Percentiles rank a stretch among this genome's conserved stretches.
Evolutionary conservation across 2,113 vertebrate genomes (phyloP).

Genomic region (Catharus minimus): DNA sequence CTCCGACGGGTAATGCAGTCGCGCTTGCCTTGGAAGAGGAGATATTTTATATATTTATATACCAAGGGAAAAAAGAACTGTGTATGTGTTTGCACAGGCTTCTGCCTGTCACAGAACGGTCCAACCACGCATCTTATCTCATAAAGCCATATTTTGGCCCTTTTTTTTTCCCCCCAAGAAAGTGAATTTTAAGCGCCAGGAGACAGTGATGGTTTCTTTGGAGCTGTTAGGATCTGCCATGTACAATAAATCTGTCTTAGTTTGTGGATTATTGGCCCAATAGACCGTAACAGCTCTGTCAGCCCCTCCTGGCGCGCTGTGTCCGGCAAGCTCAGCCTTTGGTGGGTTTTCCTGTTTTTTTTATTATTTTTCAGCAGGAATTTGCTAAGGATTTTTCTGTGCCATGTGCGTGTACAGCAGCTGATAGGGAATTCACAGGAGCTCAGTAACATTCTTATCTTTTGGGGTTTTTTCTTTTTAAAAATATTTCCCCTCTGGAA

Average conservation of each 20-base stretch:
- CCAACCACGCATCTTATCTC: slow-evolving; percentile 50
- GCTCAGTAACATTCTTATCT: not conserved
- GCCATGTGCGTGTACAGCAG: not conserved
- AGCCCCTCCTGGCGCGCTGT: slow-evolving; percentile 53
- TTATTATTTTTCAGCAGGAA: slow-evolving; percentile 21
- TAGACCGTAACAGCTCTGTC: slow-evolving; percentile 67
- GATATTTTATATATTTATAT: slow-evolving; percentile 63
- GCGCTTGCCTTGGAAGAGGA: not conserved
- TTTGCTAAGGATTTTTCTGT: slow-evolving; percentile 47
- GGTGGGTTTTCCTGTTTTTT: slow-evolving; percentile 8
- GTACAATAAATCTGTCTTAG: slow-evolving; percentile 71
- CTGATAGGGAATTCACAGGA: slow-evolving; percentile 39
- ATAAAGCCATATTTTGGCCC: slow-evolving; percentile 60
- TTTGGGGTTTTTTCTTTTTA: accelerated
- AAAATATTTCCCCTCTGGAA: not conserved
- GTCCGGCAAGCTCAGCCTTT: slow-evolving; percentile 41
- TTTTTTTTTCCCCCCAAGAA: slow-evolving; percentile 5
- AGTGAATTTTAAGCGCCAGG: slow-evolving; percentile 61
- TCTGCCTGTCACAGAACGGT: slow-evolving; percentile 21
- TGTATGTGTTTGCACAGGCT: slow-evolving; percentile 36
- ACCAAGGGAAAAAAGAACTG: not conserved
- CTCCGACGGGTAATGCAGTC: not conserved
- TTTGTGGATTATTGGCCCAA: slow-evolving; percentile 68
- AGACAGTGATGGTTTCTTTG: slow-evolving; percentile 65
- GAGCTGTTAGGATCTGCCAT: slow-evolving; percentile 64